Conservation (phyloP, 2,888 invertebrate species). For the Syrista parreyssii region DNA sequence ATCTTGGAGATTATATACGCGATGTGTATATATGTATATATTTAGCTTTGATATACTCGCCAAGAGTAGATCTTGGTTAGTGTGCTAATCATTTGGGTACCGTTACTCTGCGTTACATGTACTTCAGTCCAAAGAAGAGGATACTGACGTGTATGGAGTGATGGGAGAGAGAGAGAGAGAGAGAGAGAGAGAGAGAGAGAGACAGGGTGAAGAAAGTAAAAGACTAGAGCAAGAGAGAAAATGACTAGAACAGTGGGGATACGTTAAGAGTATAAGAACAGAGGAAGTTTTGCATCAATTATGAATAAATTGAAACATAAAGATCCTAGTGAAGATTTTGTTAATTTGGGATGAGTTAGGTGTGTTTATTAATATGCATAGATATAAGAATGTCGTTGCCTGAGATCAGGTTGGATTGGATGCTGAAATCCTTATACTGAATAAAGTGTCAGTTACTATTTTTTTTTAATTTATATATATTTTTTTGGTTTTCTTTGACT, state of each 20-base stretch:
- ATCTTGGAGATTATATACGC: not conserved
- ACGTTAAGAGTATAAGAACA: not conserved
- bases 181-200: too few species aligned
- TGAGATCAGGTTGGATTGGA: not conserved
- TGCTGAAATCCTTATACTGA: not conserved
- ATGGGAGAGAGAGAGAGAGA: conserved; percentile 2
- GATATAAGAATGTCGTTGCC: too few species aligned
- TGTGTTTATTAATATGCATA: too few species aligned
- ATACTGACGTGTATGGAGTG: not conserved
- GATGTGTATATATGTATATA: not conserved
- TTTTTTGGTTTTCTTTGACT: too few species aligned
- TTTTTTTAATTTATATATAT: not conserved
- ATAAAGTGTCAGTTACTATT: not conserved
- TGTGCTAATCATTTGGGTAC: conserved; percentile 44
- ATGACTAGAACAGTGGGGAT: too few species aligned
- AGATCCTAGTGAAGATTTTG: not conserved
- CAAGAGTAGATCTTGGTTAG: conserved; percentile 41
- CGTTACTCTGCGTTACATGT: conserved; percentile 27
- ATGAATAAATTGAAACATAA: not conserved
- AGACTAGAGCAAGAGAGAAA: not conserved
- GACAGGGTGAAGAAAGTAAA: not conserved
- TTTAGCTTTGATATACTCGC: not conserved
- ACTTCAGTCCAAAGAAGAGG: conserved; percentile 3
- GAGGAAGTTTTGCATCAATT: not conserved
- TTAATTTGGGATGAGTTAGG: not conserved